Evolutionary conservation across 2,113 vertebrate species (phyloP).

Genomic region (Holacanthus passer): DNA sequence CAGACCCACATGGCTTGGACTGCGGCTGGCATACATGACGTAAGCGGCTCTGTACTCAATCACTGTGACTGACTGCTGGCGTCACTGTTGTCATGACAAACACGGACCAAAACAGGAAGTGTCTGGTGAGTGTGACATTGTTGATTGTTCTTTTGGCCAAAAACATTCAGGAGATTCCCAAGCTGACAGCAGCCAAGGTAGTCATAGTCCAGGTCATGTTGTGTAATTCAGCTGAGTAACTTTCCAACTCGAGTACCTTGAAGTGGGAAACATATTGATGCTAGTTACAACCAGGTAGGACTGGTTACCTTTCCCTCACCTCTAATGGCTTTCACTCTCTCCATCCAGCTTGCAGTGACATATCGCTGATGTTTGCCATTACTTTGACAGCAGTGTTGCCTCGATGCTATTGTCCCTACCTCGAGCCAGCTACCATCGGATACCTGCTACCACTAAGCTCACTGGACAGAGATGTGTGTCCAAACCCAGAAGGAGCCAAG

Average conservation of each 20-base stretch:
- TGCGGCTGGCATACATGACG: conserved; percentile 19
- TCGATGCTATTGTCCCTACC: conserved; percentile 68
- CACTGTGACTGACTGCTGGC: conserved; percentile 24
- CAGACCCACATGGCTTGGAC: conserved; percentile 31
- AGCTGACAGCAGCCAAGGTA: background rate
- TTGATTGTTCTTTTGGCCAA: conserved; percentile 34
- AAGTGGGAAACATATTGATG: background rate
- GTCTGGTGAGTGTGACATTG: conserved; percentile 47
- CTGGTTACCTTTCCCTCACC: conserved; percentile 26
- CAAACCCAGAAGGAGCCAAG: conserved; percentile 22
- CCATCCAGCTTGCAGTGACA: conserved; percentile 61
- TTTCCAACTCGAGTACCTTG: conserved; percentile 1
- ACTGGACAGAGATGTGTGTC: background rate
- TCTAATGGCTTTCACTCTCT: conserved; percentile 68
- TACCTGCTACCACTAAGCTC: conserved; percentile 69
- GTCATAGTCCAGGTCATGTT: background rate
- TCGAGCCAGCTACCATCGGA: conserved; percentile 57
- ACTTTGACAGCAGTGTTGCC: conserved; percentile 67
- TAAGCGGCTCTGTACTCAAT: conserved; percentile 42
- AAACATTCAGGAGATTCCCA: conserved; percentile 27
- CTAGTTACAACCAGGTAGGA: background rate
- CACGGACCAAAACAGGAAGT: conserved; percentile 54
- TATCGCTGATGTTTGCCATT: conserved; percentile 66
- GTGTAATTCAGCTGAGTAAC: background rate
- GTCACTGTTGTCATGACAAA: conserved; percentile 60